phyloP scores from a whole-genome alignment of 2,113 vertebrate species.

The Vidua chalybeata region DNA sequence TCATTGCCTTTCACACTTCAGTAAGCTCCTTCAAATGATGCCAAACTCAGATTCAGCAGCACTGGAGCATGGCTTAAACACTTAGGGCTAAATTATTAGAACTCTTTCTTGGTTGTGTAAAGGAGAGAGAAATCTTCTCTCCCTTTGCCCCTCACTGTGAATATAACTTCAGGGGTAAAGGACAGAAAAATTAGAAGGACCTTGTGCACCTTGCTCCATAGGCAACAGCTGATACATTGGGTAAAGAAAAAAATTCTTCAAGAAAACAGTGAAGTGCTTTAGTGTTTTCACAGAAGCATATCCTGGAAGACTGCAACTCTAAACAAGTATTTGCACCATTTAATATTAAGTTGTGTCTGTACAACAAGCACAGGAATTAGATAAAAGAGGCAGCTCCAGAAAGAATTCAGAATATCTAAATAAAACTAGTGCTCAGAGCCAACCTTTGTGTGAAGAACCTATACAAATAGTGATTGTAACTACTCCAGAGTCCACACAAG shows the following conservation, averaged over 20 bases:
- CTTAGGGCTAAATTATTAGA: constrained; percentile 38
- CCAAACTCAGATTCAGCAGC: constrained; percentile 43
- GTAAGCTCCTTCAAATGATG: constrained; percentile 59
- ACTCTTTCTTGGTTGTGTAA: neutral
- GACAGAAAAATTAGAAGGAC: neutral
- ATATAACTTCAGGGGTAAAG: neutral
- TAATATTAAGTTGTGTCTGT: neutral
- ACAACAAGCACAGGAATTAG: neutral
- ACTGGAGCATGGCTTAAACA: constrained; percentile 27
- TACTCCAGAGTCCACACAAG: neutral
- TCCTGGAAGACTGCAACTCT: neutral
- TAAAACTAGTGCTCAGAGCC: neutral
- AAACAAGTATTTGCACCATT: neutral
- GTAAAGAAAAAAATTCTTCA: neutral
- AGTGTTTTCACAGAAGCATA: neutral
- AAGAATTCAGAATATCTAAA: neutral
- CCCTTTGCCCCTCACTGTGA: neutral
- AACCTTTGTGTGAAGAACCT: neutral
- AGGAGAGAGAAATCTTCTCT: neutral
- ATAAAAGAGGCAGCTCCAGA: neutral
- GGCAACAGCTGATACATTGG: neutral
- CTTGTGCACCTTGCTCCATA: neutral
- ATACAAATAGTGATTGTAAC: neutral
- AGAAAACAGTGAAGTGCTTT: neutral
- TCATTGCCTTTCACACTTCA: constrained; percentile 57